Evolutionary conservation across 2,888 invertebrate species (phyloP), one percentile per base, ranked within the genome.

Genomic region (Ectemnius continuus): DNA sequence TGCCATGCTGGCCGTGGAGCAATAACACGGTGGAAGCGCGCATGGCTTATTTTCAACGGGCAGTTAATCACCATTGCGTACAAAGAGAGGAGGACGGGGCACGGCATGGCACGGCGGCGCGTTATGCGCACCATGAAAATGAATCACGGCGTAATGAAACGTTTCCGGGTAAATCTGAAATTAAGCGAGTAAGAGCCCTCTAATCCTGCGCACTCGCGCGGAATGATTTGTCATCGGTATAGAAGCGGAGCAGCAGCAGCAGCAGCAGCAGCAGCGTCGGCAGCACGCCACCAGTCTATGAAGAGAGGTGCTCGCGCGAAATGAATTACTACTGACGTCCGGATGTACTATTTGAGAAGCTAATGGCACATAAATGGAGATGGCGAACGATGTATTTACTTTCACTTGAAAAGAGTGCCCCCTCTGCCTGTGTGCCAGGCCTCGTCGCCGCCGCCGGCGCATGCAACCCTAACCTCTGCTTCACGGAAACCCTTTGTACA

Each of bases 321-420:
- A 61, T 36, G 26, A 26, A 20, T 58, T 28, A 16, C 61, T 56
- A 46, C 11, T 5, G 48, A 23, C 48, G 16, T 0, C 45, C 14
- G 45, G 62, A 64, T 6, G 52, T 8, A 59, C 23, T 61, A 68
- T 71, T 71, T 68, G 68, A 61, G 18, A 63, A 71, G 61, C 26
- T 71, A 74, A 67, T 59, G 59, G 70, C 20, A 71, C 48, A 58
- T n/a, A 48, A 64, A 61, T 16, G 46, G 46, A 63, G 67, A 74
- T 36, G 66, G 28, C 23, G 20, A 61, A 45, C 62, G 48, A 64
- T 63, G 46, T 74, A 75, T 79, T 81, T 81, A 81, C 81, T 81
- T 81, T 81, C 79, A 81, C 81, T 75, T 47, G n/a, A 61, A 36
- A 23, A 60, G 23, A 59, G 64, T 62, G 75, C 70, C 62, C 62